phyloP scores from a whole-genome alignment of 2,888 invertebrate species.

The Folsomia candida region DNA sequence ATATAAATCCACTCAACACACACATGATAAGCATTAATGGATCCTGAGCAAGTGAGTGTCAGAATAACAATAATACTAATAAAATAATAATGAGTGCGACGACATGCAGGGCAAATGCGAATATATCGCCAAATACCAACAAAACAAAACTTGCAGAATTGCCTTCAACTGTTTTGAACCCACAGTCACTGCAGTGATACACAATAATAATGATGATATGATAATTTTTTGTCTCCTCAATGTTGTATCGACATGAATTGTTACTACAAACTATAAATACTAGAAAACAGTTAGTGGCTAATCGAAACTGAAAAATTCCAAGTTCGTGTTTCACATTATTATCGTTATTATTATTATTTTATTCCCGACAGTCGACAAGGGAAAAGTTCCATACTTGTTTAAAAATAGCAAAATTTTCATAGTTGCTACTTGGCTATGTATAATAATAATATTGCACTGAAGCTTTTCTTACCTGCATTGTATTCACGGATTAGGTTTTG shows the following conservation, averaged over 20 bases:
- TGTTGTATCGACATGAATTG: too few species aligned
- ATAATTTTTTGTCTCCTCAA: too few species aligned
- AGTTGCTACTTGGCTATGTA: neutral
- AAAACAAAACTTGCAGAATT: neutral
- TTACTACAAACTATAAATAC: too few species aligned
- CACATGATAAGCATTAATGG: neutral
- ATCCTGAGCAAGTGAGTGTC: neutral
- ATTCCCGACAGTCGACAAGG: neutral
- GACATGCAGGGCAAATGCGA: neutral
- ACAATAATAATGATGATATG: too few species aligned
- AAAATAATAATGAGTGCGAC: too few species aligned
- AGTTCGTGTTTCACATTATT: too few species aligned
- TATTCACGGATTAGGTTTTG: neutral
- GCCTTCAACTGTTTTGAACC: neutral
- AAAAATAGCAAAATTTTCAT: neutral
- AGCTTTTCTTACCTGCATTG: neutral
- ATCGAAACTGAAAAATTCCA: too few species aligned
- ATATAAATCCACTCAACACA: neutral
- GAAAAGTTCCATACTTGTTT: neutral
- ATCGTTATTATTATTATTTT: too few species aligned
- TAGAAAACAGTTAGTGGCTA: too few species aligned
- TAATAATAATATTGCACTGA: neutral
- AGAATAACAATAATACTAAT: neutral
- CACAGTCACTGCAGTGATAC: neutral
- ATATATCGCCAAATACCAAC: neutral